Conservation (phyloP, 2,797 vertebrate species). For the Luscinia megarhynchos region DNA sequence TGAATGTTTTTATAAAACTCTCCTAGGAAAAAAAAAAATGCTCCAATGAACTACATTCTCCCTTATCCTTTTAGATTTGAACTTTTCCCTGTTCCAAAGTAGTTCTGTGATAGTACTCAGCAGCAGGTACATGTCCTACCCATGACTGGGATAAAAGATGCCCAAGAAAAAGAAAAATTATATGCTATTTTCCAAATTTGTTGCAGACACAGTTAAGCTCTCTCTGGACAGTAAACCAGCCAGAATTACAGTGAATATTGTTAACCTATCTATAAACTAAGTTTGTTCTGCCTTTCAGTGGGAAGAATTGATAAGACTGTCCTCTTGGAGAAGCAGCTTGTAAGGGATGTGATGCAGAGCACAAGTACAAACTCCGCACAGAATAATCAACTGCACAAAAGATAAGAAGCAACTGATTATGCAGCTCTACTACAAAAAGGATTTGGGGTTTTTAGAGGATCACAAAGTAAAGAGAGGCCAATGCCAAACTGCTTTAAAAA, state of each 20-base stretch:
- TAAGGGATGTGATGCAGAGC: not conserved
- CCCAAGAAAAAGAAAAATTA: not conserved
- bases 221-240: not conserved
- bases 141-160: not conserved
- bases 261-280: not conserved
- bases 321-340: not conserved
- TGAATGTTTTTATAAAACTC: not conserved
- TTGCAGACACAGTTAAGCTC: not conserved
- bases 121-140: not conserved
- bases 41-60: not conserved
- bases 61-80: not conserved
- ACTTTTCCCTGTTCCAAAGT: not conserved
- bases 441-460: not conserved
- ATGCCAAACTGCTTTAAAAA: not conserved
- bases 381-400: not conserved
- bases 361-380: not conserved
- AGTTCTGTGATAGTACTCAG: not conserved
- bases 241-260: not conserved
- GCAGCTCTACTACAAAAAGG: not conserved
- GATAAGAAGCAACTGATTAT: not conserved
- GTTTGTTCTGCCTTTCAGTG: not conserved
- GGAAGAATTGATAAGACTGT: not conserved
- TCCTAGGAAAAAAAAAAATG: not conserved
- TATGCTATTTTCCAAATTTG: not conserved
- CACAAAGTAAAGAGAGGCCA: not conserved